Evolutionary conservation across 1,140 invertebrate species (phyloP).

Genomic region (Heliconius eleuchia): DNA sequence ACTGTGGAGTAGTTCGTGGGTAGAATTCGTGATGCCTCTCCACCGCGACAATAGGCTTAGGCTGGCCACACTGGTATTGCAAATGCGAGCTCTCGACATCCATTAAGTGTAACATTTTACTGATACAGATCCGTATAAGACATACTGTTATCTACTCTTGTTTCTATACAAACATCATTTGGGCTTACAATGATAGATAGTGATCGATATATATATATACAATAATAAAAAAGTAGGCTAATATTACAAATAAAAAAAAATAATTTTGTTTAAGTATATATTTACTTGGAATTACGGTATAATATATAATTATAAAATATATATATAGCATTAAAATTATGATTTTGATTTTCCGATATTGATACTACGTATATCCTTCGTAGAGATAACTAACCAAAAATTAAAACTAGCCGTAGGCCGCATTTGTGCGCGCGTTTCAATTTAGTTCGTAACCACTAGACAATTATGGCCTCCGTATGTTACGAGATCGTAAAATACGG

Average conservation of each 20-base stretch:
- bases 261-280: background rate
- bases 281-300: background rate
- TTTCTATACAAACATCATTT: background rate
- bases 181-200: background rate
- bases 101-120: conserved; percentile 60
- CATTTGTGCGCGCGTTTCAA: conserved; percentile 11
- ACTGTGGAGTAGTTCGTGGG: conserved; percentile 68
- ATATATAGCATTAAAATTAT: background rate
- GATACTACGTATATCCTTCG: background rate
- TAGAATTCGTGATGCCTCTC: conserved; percentile 67
- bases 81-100: conserved; percentile 57
- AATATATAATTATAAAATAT: too few relatives aligned
- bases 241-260: too few relatives aligned
- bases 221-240: background rate
- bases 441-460: conserved; percentile 9
- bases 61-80: conserved; percentile 47
- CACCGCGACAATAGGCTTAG: conserved; percentile 69
- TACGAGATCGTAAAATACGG: conserved; percentile 13
- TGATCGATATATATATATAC: background rate
- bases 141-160: background rate
- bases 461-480: conserved; percentile 12
- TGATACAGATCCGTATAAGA: conserved; percentile 41
- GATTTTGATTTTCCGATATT: background rate
- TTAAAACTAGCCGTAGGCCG: conserved; percentile 11
- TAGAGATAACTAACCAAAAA: conserved; percentile 3